A percentile compares a stretch with the other conserved stretches of the same genome.
These are phyloP conservation scores for Sisor rabdophorus DNA, from an alignment of 2,113 vertebrate species.

Conservation along the genomic window DNA sequence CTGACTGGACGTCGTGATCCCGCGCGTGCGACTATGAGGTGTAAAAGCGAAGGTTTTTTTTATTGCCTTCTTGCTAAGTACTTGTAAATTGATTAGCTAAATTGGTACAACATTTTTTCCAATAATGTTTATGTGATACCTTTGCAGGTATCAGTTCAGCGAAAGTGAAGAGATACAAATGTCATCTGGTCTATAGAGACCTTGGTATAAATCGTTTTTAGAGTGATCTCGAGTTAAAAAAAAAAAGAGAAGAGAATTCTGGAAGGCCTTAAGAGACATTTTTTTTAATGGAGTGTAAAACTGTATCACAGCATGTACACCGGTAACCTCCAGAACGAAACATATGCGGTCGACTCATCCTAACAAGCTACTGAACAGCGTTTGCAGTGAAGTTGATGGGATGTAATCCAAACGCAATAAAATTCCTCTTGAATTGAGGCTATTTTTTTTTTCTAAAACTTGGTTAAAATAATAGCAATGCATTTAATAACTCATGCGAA, in stretches of 20 bases:
- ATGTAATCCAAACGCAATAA: not conserved
- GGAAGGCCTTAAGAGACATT: slow-evolving; percentile 47
- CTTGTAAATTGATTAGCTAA: not conserved
- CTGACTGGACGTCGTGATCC: not conserved
- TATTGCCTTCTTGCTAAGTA: not conserved
- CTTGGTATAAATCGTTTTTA: slow-evolving; percentile 54
- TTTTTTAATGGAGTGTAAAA: slow-evolving; percentile 57
- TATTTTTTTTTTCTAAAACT: slow-evolving; percentile 3
- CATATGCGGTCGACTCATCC: slow-evolving; percentile 38
- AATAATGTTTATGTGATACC: not conserved
- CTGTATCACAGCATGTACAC: slow-evolving; percentile 46
- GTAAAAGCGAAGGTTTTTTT: not conserved
- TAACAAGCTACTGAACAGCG: not conserved
- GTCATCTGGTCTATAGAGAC: not conserved
- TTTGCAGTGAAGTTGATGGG: not conserved
- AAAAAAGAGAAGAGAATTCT: not conserved
- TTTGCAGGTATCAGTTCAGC: not conserved
- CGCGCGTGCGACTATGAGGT: not conserved
- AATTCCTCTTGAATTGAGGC: not conserved
- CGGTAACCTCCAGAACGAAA: slow-evolving; percentile 53
- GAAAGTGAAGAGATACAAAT: not conserved
- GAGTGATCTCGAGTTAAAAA: slow-evolving; percentile 35
- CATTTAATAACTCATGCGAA: not conserved
- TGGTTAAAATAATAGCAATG: not conserved
- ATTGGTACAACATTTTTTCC: no score